Evolutionary conservation across 2,888 invertebrate genomes (phyloP), one percentile per base, ranked within the genome.

Genomic region (Tupiocoris notatus): DNA sequence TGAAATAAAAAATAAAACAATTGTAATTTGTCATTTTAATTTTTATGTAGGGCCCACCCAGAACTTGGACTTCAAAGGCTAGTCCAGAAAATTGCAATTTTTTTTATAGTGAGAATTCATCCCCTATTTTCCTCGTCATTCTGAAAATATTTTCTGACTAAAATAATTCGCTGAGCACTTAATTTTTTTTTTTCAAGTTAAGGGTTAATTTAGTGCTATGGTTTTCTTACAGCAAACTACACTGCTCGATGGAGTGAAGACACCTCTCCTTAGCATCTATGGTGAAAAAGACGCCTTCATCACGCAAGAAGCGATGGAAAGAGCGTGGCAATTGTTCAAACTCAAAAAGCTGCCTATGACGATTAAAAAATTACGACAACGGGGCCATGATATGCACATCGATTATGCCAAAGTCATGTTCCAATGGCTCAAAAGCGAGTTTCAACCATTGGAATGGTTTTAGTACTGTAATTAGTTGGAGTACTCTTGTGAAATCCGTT

Each of bases 201-300:
- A n/a, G n/a, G n/a, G n/a, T n/a, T n/a, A n/a, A n/a, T n/a, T n/a
- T n/a, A n/a, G n/a, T n/a, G n/a, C n/a, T n/a, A n/a, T n/a, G n/a
- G n/a, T 39, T 59, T 54, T 7, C 20, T 73, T 21, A 1, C 62
- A 73, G 64, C 56, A 62, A 73, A 25, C 57, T 9, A 1, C 23
- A 21, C 17, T 73, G 18, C 39, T 59, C 16, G n/a, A 0, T 65
- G 63, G 62, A 2, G 9, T 2, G 9, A 62, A 24, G 3, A 61
- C 71, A 9, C 77, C 71, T 2, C 18, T 77, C 20, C 59, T 65
- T 17, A 70, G 64, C 20, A 64, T 71, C 6, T 70, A 65, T 39
- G 77, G 77, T 0, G 25, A 9, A n/a, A 58, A 71, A 24, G 77
- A 77, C 65, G 23, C 59, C 16, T 59, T 71, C 58, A 64, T 77